phyloP scores from a whole-genome alignment of 2,113 vertebrate genomes.

The Caranx melampygus region DNA sequence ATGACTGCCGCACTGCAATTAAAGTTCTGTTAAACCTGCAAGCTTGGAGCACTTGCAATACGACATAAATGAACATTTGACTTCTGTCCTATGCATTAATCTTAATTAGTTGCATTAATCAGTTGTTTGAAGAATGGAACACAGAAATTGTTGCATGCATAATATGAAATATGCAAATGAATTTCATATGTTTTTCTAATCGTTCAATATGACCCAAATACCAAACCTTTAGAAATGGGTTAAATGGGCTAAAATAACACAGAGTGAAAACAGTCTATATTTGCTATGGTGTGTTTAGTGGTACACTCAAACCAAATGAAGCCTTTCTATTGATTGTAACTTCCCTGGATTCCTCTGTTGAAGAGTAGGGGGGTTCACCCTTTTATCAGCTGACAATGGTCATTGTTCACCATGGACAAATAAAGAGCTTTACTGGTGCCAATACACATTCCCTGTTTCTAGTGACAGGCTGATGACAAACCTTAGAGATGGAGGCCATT shows the following conservation, averaged over 20 bases:
- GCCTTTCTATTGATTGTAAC: slow-evolving; percentile 79
- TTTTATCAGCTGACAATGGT: slow-evolving; percentile 70
- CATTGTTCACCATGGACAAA: slow-evolving; percentile 76
- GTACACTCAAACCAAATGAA: slow-evolving; percentile 78
- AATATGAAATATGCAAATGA: slow-evolving; percentile 10
- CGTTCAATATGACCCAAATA: slow-evolving; percentile 12
- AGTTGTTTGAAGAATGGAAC: background rate
- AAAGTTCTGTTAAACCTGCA: slow-evolving; percentile 24
- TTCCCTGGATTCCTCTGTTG: slow-evolving; percentile 63
- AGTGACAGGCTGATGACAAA: slow-evolving; percentile 63
- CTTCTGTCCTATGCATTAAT: slow-evolving; percentile 10
- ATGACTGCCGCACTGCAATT: slow-evolving; percentile 25
- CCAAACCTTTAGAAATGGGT: slow-evolving; percentile 20
- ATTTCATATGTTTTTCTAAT: background rate
- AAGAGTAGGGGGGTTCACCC: slow-evolving; percentile 48
- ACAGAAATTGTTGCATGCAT: background rate
- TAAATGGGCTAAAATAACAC: slow-evolving; percentile 44
- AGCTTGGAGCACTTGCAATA: background rate
- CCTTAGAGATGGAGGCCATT: slow-evolving; percentile 65
- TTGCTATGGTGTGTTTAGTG: slow-evolving; percentile 47
- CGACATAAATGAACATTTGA: background rate
- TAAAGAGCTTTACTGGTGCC: slow-evolving; percentile 71
- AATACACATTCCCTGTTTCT: slow-evolving; percentile 59
- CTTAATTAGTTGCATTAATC: background rate
- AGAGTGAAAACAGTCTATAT: slow-evolving; percentile 38